These are phyloP conservation scores for Paguma larvata DNA, from an alignment of 2,797 vertebrate genomes.

Conservation along the genomic window DNA sequence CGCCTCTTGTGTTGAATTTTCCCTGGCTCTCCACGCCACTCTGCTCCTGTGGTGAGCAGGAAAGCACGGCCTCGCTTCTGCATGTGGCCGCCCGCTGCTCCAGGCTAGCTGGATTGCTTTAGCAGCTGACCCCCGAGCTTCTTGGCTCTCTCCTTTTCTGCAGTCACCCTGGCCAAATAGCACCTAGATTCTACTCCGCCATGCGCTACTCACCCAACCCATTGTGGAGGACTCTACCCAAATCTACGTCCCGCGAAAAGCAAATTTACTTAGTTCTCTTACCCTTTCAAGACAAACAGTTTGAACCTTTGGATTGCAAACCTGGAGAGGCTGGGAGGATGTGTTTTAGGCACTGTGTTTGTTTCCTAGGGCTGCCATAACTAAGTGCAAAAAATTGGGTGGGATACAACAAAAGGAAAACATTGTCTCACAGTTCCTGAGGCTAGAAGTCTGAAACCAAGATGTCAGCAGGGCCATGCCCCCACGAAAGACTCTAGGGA, in stretches of 20 bases:
- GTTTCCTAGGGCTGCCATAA: not conserved
- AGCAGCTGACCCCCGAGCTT: not conserved
- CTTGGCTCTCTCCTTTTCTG: not conserved
- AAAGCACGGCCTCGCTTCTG: too few species aligned
- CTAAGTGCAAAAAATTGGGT: not conserved
- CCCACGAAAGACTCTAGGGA: too few species aligned
- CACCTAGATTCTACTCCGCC: not conserved
- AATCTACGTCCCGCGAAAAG: not conserved
- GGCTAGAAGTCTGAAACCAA: not conserved
- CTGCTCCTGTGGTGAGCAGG: not conserved
- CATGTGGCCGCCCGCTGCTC: not conserved
- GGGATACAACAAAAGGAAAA: not conserved
- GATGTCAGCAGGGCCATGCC: not conserved
- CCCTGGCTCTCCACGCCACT: not conserved
- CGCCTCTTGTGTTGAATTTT: not conserved
- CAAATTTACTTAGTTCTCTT: not conserved
- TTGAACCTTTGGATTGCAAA: not conserved
- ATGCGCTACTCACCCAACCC: not conserved
- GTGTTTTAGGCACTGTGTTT: not conserved
- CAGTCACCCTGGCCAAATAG: not conserved
- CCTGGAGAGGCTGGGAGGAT: not conserved
- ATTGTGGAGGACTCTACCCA: not conserved
- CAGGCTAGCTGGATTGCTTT: accelerated
- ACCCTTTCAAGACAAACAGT: not conserved
- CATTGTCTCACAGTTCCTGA: not conserved